Percentiles rank a stretch among this genome's conserved stretches.
Conservation (phyloP, 2,797 vertebrate genomes). For the Coregonus suidteri region DNA sequence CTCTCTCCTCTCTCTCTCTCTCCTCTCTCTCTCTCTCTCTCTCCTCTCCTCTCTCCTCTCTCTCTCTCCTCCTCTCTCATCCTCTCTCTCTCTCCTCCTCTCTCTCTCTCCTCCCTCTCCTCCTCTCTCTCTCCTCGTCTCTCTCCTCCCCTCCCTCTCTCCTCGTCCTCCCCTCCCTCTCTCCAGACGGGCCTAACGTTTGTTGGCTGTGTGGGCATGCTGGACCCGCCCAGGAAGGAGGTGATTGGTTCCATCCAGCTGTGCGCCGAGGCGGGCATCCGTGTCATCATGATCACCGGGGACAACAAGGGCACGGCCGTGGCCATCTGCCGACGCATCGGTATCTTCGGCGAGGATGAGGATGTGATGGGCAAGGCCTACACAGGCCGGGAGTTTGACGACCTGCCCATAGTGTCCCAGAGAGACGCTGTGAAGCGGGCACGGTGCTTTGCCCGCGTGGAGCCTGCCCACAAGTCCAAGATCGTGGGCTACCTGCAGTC, state of each 20-base stretch:
- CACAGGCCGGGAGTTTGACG: slow-evolving; percentile 94
- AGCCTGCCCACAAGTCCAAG: slow-evolving; percentile 94
- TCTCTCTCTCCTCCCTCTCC: too few relatives aligned
- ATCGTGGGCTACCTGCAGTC: slow-evolving; percentile 94
- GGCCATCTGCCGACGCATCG: slow-evolving; percentile 93
- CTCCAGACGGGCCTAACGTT: slow-evolving; percentile 90
- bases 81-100: too few relatives aligned
- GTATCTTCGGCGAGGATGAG: slow-evolving; percentile 87
- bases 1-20: not conserved
- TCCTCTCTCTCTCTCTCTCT: not conserved
- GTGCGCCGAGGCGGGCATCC: slow-evolving; percentile 91
- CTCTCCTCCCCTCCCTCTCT: not conserved
- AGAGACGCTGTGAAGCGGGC: slow-evolving; percentile 84
- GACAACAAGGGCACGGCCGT: slow-evolving; percentile 98
- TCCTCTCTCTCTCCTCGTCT: not conserved
- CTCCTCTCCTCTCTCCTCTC: too few relatives aligned
- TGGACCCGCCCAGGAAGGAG: slow-evolving; percentile 95
- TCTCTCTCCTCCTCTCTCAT: too few relatives aligned
- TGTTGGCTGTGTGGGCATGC: slow-evolving; percentile 95
- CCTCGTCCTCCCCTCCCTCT: not conserved
- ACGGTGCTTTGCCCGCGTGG: slow-evolving; percentile 92
- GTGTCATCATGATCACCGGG: slow-evolving; percentile 98
- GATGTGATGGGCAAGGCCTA: slow-evolving; percentile 86
- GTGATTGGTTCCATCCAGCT: slow-evolving; percentile 89
- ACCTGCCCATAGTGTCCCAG: slow-evolving; percentile 83